Evolutionary conservation across 2,888 invertebrate genomes (phyloP).

Genomic region (Sphaerophoria taeniata): DNA sequence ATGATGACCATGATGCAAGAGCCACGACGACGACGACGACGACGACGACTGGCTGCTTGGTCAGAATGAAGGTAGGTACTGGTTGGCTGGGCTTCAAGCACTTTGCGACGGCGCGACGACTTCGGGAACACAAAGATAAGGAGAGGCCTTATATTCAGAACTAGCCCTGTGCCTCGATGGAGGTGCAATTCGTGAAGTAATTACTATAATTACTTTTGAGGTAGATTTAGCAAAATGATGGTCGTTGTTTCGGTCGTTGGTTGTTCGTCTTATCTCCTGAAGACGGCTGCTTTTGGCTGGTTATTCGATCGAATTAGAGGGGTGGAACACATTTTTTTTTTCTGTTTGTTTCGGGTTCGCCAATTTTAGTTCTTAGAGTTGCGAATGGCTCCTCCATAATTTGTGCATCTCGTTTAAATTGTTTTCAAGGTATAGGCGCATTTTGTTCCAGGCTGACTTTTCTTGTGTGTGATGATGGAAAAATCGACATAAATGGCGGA

Average conservation of each 20-base stretch:
- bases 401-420: slow-evolving; percentile 70
- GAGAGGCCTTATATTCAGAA: slow-evolving; percentile 37
- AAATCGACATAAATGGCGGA: slow-evolving; percentile 10
- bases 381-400: slow-evolving; percentile 57
- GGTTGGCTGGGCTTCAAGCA: slow-evolving; percentile 39
- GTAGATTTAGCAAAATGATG: slow-evolving; percentile 81
- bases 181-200: slow-evolving; percentile 82
- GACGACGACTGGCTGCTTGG: slow-evolving; percentile 39
- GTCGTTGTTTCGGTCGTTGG: slow-evolving; percentile 59
- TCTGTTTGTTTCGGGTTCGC: background rate
- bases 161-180: slow-evolving; percentile 37
- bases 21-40: slow-evolving; percentile 43
- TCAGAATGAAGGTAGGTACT: slow-evolving; percentile 22
- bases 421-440: slow-evolving; percentile 50
- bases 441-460: slow-evolving; percentile 17
- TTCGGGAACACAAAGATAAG: slow-evolving; percentile 75
- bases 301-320: slow-evolving; percentile 42
- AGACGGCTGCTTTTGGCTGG: too few species aligned
- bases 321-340: slow-evolving; percentile 43
- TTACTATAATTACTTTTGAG: slow-evolving; percentile 82
- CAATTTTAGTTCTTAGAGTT: slow-evolving; percentile 35
- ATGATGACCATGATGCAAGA: slow-evolving; percentile 50
- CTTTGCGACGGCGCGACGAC: slow-evolving; percentile 56
- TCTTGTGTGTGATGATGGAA: background rate
- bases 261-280: slow-evolving; percentile 29